phyloP scores from a whole-genome alignment of 2,797 vertebrate genomes.

The Pangasius macronema region DNA sequence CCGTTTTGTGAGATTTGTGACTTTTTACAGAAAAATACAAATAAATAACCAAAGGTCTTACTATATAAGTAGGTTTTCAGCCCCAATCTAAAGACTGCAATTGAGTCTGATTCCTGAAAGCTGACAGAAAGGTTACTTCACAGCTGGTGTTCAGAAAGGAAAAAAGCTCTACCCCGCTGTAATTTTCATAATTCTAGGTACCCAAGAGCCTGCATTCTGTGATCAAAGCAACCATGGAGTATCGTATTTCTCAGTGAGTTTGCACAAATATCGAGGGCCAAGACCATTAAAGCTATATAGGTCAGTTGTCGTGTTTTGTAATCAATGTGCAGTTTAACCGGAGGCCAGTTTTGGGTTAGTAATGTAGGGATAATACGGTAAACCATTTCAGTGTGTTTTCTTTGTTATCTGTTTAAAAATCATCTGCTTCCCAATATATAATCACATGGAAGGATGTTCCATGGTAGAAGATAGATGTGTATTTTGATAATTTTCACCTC shows the following conservation, averaged over 20 bases:
- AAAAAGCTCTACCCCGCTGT: background rate
- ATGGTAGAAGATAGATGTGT: background rate
- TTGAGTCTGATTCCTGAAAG: constrained; percentile 12
- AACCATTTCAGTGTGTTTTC: background rate
- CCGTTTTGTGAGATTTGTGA: background rate
- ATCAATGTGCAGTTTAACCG: background rate
- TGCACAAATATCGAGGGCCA: background rate
- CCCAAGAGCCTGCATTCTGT: background rate
- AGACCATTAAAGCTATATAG: background rate
- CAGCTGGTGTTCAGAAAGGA: background rate
- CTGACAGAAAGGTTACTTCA: background rate
- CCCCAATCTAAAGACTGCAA: constrained; percentile 10
- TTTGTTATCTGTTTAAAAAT: background rate
- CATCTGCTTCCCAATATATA: background rate
- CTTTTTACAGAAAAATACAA: background rate
- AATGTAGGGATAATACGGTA: background rate
- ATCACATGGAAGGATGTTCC: background rate
- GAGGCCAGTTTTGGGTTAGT: background rate
- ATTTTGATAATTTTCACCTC: background rate
- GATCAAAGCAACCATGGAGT: constrained; percentile 17
- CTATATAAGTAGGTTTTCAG: background rate
- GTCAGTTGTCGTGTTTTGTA: background rate
- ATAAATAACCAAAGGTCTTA: constrained; percentile 15
- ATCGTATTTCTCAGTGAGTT: constrained; percentile 8
- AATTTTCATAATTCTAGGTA: constrained; percentile 16